Conservation (phyloP, 2,113 vertebrate genomes). For the Lota lota region DNA sequence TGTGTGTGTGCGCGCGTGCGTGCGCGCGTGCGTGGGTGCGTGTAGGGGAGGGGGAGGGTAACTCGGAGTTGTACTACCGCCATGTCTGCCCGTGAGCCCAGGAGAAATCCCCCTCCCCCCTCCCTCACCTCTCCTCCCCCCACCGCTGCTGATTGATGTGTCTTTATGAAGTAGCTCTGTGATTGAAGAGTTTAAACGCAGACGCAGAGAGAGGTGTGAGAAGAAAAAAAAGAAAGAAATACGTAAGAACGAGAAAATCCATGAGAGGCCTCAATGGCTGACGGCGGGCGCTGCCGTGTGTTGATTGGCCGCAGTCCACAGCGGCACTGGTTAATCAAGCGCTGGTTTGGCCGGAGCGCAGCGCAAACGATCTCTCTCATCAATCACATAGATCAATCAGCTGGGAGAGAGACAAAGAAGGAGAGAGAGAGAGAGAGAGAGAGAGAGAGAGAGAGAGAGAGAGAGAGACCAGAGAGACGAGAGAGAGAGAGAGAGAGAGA, state of each 20-base stretch:
- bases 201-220: too few species aligned
- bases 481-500: too few species aligned
- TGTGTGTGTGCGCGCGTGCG: neutral
- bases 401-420: constrained; percentile 13
- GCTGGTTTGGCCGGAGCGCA: constrained; percentile 23
- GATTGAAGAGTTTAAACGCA: constrained; percentile 64
- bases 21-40: neutral
- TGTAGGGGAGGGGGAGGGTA: neutral
- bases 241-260: constrained; percentile 44
- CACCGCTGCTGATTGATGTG: constrained; percentile 50
- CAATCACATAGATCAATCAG: constrained; percentile 46
- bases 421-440: neutral
- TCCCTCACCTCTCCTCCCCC: too few species aligned
- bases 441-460: too few species aligned
- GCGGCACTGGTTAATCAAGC: constrained; percentile 50
- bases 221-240: too few species aligned
- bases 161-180: constrained; percentile 65
- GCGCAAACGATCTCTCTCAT: constrained; percentile 40
- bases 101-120: constrained; percentile 48
- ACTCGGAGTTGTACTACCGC: neutral
- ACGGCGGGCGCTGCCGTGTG: constrained; percentile 18
- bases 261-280: constrained; percentile 55
- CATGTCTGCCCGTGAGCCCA: constrained; percentile 47
- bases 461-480: too few species aligned
- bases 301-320: constrained; percentile 36